Evolutionary conservation across 1,140 invertebrate genomes (phyloP).

Genomic region (Venturia canescens): DNA sequence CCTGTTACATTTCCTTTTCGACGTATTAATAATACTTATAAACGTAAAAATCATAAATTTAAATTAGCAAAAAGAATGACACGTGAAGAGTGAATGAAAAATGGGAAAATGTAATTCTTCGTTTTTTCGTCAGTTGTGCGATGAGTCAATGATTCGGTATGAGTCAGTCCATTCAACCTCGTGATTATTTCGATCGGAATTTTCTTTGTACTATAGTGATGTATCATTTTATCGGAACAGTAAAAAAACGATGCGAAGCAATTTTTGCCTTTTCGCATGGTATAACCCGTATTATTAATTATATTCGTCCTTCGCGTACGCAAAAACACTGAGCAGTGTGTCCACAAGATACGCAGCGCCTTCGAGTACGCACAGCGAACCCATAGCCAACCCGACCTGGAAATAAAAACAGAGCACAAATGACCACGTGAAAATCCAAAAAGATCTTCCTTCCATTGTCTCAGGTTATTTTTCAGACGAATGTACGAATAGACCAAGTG

Average conservation of each 20-base stretch:
- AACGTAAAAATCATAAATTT: conserved; percentile 21
- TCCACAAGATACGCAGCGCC: conserved; percentile 88
- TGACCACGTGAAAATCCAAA: not conserved
- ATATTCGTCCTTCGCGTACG: conserved; percentile 82
- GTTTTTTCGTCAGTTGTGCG: conserved; percentile 14
- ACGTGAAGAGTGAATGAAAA: not conserved
- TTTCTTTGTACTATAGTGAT: conserved; percentile 43
- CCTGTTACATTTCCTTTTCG: not conserved
- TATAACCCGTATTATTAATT: conserved; percentile 46
- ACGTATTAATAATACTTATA: not conserved
- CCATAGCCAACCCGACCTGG: conserved; percentile 86
- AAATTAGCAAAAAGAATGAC: conserved; percentile 9
- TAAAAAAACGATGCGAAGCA: conserved; percentile 36
- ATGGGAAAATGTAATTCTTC: conserved; percentile 3
- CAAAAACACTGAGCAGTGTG: conserved; percentile 85
- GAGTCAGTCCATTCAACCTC: conserved; percentile 32
- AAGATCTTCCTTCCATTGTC: too few species aligned
- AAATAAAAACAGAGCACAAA: conserved; percentile 62
- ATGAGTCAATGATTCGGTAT: conserved; percentile 23
- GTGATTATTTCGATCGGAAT: conserved; percentile 30
- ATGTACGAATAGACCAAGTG: too few species aligned
- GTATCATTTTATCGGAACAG: not conserved
- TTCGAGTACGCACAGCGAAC: conserved; percentile 86
- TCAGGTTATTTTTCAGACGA: too few species aligned
- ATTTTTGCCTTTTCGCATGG: conserved; percentile 28